Base-by-base conservation (phyloP, 2,113 vertebrate genomes). In the Perca fluviatilis region DNA sequence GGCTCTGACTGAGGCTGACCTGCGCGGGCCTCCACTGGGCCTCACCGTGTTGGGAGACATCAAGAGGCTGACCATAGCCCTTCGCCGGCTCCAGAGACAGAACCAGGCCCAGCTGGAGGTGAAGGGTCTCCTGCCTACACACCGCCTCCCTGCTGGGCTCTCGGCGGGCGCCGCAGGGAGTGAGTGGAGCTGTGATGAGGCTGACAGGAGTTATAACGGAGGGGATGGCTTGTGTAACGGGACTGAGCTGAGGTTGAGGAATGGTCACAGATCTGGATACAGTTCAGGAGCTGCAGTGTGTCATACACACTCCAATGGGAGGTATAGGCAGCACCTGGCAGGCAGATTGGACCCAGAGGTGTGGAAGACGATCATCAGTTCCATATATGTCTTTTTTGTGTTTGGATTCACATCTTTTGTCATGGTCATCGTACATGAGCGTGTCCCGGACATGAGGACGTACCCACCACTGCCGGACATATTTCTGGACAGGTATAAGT, bases 391-490 rank as follows among this genome's bases (percentile, higher is more conserved):
- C 50, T 96, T 98, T 87, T 96, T 97, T 74, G 98, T 99, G 67
- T 98, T 97, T 64, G 98, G 98, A 76, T 97, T 98, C 88, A 99
- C 98, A 0, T 98, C 98, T 1, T 97, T 99, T 2, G 96, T 99
- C 80, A 99, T 99, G 98, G 98, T 99, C 68, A 97, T 99, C 68
- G 98, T 99, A 19, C 98, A 99, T 0, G 98, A 99, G 81, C 94
- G 98, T 25, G 98, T 99, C 65, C 98, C 98, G 21, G 98, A 99
- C 93, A 99, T 97, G 96, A 97, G 97, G 83, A 99, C 98, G 0
- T 99, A 99, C 49, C 98, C 98, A 21, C 98, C 98, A 2, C 96
- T 99, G 56, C 98, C 98, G 62, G 98, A 99, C 91, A 99, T 99
- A 92, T 99, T 99, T 91, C 91, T 99, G 82, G 98, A 99, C 92